phyloP scores from a whole-genome alignment of 2,888 invertebrate genomes.

The Alloplasta piceator region DNA sequence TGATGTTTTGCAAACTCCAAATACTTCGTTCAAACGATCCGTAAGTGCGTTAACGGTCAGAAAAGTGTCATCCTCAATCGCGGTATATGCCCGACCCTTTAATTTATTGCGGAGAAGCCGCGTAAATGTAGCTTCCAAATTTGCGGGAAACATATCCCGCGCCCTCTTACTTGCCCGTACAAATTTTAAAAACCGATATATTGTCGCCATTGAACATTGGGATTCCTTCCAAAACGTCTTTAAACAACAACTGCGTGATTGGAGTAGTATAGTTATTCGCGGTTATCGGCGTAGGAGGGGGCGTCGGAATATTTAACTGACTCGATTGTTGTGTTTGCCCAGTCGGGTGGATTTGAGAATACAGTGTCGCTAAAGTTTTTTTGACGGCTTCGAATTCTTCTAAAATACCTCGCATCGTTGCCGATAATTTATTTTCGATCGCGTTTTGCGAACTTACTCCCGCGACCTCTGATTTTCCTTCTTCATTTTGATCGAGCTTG shows the following conservation, averaged over 20 bases:
- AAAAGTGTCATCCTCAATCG: conserved; percentile 31
- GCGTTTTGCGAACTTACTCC: background rate
- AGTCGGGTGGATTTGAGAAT: background rate
- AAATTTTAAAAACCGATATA: conserved; percentile 20
- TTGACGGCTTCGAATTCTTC: background rate
- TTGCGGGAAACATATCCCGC: background rate
- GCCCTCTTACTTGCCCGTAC: conserved; percentile 24
- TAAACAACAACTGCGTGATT: background rate
- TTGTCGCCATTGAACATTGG: conserved; percentile 35
- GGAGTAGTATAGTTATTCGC: no score
- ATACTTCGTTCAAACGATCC: background rate
- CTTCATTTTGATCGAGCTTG: background rate
- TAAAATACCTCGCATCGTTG: background rate
- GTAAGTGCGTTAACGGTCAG: conserved; percentile 6
- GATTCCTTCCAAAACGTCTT: conserved; percentile 13
- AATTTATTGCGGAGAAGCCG: conserved; percentile 31
- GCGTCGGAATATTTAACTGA: no score
- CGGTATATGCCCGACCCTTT: conserved; percentile 31
- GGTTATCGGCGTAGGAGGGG: no score
- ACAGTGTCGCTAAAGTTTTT: background rate
- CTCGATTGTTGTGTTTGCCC: no score
- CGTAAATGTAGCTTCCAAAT: background rate
- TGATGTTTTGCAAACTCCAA: conserved; percentile 10
- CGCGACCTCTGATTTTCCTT: background rate
- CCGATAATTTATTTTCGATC: background rate